phyloP scores from a whole-genome alignment of 2,113 vertebrate genomes.

The Protobothrops flavoviridis region DNA sequence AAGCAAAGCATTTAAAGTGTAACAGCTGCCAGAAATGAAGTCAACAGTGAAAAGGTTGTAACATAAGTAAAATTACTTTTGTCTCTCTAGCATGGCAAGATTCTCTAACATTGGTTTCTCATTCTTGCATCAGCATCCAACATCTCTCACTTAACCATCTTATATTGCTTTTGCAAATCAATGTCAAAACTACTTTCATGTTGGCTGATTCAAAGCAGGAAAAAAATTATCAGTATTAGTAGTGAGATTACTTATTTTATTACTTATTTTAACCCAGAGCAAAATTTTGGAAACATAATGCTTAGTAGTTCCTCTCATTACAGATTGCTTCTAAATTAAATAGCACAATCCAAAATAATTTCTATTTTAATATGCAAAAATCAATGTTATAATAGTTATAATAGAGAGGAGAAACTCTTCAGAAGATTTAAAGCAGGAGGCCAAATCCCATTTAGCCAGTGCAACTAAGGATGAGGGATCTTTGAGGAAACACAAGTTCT shows the following conservation, averaged over 20 bases:
- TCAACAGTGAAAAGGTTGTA: slow-evolving; percentile 70
- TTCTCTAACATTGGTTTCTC: slow-evolving; percentile 79
- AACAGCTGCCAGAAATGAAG: slow-evolving; percentile 71
- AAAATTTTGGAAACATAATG: slow-evolving; percentile 66
- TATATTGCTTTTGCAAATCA: slow-evolving; percentile 75
- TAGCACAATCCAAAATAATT: slow-evolving; percentile 14
- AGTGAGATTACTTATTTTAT: slow-evolving; percentile 64
- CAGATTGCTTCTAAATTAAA: slow-evolving; percentile 31
- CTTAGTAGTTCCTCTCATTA: slow-evolving; percentile 48
- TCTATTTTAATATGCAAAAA: neutral
- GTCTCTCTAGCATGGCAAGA: slow-evolving; percentile 71
- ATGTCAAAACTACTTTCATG: slow-evolving; percentile 62
- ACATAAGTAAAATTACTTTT: slow-evolving; percentile 81
- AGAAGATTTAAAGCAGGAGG: neutral
- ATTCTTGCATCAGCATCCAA: slow-evolving; percentile 75
- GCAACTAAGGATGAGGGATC: neutral
- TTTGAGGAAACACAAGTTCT: neutral
- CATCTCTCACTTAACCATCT: slow-evolving; percentile 72
- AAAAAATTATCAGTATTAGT: slow-evolving; percentile 68
- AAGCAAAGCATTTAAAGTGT: slow-evolving; percentile 63
- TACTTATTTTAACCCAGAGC: slow-evolving; percentile 59
- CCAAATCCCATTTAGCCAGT: neutral
- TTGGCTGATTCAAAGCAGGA: slow-evolving; percentile 52
- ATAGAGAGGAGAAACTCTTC: neutral
- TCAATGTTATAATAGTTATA: neutral